phyloP scores from a whole-genome alignment of 2,888 invertebrate species.

The Pherbina coryleti region DNA sequence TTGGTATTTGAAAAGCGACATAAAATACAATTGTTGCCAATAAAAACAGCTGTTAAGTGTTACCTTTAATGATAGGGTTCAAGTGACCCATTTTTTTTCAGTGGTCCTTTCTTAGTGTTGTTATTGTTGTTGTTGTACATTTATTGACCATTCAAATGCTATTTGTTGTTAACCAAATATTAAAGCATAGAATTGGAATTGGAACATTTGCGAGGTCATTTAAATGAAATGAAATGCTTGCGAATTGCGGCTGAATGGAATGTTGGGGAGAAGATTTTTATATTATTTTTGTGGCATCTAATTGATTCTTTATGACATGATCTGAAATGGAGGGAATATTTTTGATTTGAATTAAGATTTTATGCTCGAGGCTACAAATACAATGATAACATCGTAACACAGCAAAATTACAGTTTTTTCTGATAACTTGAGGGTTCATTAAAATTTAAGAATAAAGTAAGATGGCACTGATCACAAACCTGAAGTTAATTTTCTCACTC shows the following conservation, averaged over 20 bases:
- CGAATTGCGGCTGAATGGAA: too few species aligned
- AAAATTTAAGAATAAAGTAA: too few species aligned
- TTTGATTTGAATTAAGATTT: too few species aligned
- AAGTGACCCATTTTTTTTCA: not conserved
- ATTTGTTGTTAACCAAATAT: slow-evolving; percentile 18
- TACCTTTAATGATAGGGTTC: slow-evolving; percentile 7
- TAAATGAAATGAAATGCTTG: not conserved
- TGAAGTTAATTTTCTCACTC: too few species aligned
- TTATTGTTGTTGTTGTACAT: slow-evolving; percentile 23
- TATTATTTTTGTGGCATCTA: not conserved
- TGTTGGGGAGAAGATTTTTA: not conserved
- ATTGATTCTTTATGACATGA: not conserved
- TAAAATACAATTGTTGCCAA: slow-evolving; percentile 50
- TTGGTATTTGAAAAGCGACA: slow-evolving; percentile 57
- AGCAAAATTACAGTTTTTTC: too few species aligned
- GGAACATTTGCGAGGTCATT: slow-evolving; percentile 17
- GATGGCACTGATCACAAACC: too few species aligned
- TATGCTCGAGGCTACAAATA: too few species aligned
- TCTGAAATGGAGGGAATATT: too few species aligned
- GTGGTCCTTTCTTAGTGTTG: too few species aligned
- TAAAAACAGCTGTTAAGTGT: slow-evolving; percentile 31
- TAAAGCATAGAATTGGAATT: not conserved
- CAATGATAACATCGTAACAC: too few species aligned
- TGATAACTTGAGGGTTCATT: too few species aligned
- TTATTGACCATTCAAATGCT: slow-evolving; percentile 23